These are phyloP conservation scores for Acanthochromis polyacanthus DNA, from an alignment of 2,113 vertebrate species.

Conservation along the genomic window DNA sequence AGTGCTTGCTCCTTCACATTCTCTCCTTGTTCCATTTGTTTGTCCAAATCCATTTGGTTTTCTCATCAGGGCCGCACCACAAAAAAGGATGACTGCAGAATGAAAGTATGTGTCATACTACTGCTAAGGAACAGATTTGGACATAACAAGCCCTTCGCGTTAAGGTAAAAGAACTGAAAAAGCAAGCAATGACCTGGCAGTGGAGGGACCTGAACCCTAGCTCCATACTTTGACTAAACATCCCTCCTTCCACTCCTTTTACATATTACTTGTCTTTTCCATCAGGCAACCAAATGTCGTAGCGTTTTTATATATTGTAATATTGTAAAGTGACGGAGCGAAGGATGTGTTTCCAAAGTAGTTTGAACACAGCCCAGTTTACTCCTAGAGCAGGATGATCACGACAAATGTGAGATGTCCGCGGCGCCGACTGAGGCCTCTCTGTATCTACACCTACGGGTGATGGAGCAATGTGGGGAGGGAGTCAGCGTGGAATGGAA, in stretches of 20 bases:
- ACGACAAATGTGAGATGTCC: slow-evolving; percentile 37
- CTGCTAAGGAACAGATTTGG: slow-evolving; percentile 31
- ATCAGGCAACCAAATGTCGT: slow-evolving; percentile 1
- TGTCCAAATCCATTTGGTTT: slow-evolving; percentile 22
- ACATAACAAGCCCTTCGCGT: slow-evolving; percentile 19
- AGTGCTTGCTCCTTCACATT: slow-evolving; percentile 43
- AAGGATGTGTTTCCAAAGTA: slow-evolving; percentile 51
- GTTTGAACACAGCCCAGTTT: slow-evolving; percentile 28
- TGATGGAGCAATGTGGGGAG: slow-evolving; percentile 55
- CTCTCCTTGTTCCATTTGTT: slow-evolving; percentile 6
- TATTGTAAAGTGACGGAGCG: slow-evolving; percentile 29
- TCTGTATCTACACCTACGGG: slow-evolving; percentile 57
- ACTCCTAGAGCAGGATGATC: slow-evolving; percentile 20
- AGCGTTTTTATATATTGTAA: background rate
- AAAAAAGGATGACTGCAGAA: slow-evolving; percentile 1
- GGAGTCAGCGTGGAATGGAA: slow-evolving; percentile 58
- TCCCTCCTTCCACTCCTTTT: slow-evolving; percentile 35
- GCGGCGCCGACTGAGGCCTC: slow-evolving; percentile 29
- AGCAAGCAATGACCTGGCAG: slow-evolving; percentile 43
- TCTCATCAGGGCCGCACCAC: slow-evolving; percentile 18
- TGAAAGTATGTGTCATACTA: slow-evolving; percentile 14
- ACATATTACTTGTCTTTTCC: background rate
- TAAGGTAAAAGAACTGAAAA: slow-evolving; percentile 32
- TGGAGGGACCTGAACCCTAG: slow-evolving; percentile 14
- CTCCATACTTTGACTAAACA: slow-evolving; percentile 31